phyloP scores from a whole-genome alignment of 2,797 vertebrate genomes.

The Gastrophryne carolinensis region DNA sequence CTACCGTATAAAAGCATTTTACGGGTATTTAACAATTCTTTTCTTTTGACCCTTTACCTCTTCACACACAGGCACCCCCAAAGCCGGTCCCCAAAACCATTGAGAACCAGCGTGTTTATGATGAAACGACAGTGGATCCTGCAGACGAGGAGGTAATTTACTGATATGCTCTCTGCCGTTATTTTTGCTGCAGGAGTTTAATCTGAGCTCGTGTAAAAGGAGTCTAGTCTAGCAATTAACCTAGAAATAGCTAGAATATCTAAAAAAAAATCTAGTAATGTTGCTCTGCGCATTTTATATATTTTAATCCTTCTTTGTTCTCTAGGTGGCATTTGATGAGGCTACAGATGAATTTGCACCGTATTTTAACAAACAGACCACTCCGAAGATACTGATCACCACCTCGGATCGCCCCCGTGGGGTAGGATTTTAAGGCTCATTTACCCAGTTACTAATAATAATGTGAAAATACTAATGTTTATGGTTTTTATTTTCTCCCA shows the following conservation, averaged over 20 bases:
- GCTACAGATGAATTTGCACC: slow-evolving; percentile 95
- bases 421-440: slow-evolving; percentile 63
- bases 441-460: too few relatives aligned
- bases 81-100: slow-evolving; percentile 95
- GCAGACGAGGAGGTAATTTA: slow-evolving; percentile 89
- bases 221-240: too few relatives aligned
- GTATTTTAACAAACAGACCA: slow-evolving; percentile 90
- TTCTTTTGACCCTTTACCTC: slow-evolving; percentile 4
- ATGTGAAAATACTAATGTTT: too few relatives aligned
- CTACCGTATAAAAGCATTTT: too few relatives aligned
- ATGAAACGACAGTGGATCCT: slow-evolving; percentile 92
- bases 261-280: too few relatives aligned
- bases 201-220: too few relatives aligned
- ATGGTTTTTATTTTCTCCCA: too few relatives aligned
- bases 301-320: neutral
- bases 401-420: slow-evolving; percentile 95
- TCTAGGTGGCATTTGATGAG: slow-evolving; percentile 91
- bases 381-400: slow-evolving; percentile 96
- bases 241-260: too few relatives aligned
- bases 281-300: neutral
- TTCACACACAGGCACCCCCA: slow-evolving; percentile 90
- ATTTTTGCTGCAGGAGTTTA: too few relatives aligned
- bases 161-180: too few relatives aligned
- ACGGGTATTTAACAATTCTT: too few relatives aligned
- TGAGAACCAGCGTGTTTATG: slow-evolving; percentile 92